These are phyloP conservation scores for Pelusios castaneus DNA, from an alignment of 2,113 vertebrate species.

Conservation along the genomic window DNA sequence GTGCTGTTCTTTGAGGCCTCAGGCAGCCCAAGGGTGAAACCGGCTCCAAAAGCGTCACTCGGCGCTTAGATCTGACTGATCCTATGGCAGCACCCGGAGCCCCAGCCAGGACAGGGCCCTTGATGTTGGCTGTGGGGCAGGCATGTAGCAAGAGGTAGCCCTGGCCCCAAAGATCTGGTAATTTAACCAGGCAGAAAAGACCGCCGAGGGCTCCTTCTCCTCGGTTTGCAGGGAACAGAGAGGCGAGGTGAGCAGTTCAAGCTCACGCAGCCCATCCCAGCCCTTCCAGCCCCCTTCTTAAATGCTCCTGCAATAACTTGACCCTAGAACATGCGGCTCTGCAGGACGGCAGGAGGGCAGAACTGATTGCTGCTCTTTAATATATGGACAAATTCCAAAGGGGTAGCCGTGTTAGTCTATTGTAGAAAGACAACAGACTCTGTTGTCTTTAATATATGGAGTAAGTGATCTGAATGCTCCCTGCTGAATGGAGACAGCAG, in stretches of 20 bases:
- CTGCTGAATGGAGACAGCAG: neutral
- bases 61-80: no score
- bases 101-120: neutral
- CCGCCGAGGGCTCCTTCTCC: neutral
- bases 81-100: neutral
- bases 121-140: no score
- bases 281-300: neutral
- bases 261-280: neutral
- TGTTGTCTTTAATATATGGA: neutral
- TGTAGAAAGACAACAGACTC: no score
- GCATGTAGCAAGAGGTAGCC: no score
- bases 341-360: neutral
- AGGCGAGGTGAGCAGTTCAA: neutral
- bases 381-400: no score
- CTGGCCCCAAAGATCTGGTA: neutral
- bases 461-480: neutral
- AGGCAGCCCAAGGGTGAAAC: neutral
- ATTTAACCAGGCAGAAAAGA: neutral
- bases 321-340: neutral
- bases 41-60: neutral
- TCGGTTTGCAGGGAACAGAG: neutral
- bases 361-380: neutral
- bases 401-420: no score
- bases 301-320: neutral
- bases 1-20: neutral